Evolutionary conservation across 2,888 invertebrate genomes (phyloP), one percentile per base, ranked within the genome.

Genomic region (Phyto melanocephala): DNA sequence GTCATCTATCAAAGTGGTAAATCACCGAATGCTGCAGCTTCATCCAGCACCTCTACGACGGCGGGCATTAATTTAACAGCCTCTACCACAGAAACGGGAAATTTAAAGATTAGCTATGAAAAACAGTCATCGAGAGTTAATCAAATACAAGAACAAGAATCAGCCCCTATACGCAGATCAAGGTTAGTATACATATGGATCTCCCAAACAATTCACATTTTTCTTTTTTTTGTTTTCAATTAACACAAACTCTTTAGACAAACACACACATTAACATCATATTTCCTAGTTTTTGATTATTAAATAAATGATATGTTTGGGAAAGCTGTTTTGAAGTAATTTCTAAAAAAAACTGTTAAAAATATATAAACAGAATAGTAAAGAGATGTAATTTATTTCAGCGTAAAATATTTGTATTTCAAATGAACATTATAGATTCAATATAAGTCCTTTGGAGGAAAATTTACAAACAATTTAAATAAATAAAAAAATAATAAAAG

Each of bases 91-190:
- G 92, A 92, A 81, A 91, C 91, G 72, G 92, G 92, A 15, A 92
- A 92, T 80, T 86, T 93, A 50, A 93, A 93, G 88, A 92, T 93
- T 10, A 92, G 92, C 42, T 93, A 91, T 85, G 93, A 93, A 85
- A 93, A 93, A 84, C 93, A 93, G 86, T 88, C 90, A 45, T 90
- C 91, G 35, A 89, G 92, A 47, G 88, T 92, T 81, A 91, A 92
- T 68, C 90, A 92, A 76, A 84, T 92, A 84, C 90, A 92, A 50
- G 90, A 91, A 33, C 90, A 91, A 82, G 92, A 92, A 80, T 91
- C 92, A 52, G 91, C 92, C 58, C 91, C 92, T n/a, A 91, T 91
- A 2, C 93, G 94, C 85, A 90, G 93, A 86, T 92, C 93, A 84
- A 92, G 93, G 93, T 93, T 89, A 90, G 89, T 87, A 71, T 13